phyloP scores from a whole-genome alignment of 2,113 vertebrate species.

The Ochotona curzoniae region DNA sequence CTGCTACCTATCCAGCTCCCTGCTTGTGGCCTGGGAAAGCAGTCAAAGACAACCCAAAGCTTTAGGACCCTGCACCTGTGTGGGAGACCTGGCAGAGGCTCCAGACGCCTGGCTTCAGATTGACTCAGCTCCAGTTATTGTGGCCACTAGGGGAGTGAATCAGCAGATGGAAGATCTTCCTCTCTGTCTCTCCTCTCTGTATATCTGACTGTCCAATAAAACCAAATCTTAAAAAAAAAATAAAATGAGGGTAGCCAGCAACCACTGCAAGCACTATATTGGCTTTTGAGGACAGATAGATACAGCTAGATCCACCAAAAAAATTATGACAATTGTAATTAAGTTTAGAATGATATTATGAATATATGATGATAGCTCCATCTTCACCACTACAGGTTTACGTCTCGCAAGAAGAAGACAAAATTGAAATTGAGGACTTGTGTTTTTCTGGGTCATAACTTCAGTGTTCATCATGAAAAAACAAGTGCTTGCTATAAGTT shows the following conservation, averaged over 20 bases:
- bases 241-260: background rate
- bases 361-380: background rate
- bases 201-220: too few relatives aligned
- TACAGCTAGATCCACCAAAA: background rate
- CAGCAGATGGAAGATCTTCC: too few relatives aligned
- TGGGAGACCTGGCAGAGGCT: too few relatives aligned
- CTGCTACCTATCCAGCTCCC: too few relatives aligned
- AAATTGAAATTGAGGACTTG: conserved; percentile 23
- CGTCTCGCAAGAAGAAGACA: conserved; percentile 32
- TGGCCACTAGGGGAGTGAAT: too few relatives aligned
- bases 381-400: background rate
- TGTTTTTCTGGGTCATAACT: conserved; percentile 7
- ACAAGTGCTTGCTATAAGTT: background rate
- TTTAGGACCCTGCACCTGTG: too few relatives aligned
- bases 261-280: background rate
- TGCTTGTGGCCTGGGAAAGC: too few relatives aligned
- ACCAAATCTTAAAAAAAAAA: too few relatives aligned
- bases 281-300: background rate
- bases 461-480: conserved; percentile 30
- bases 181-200: too few relatives aligned
- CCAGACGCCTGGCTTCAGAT: too few relatives aligned
- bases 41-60: too few relatives aligned
- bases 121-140: too few relatives aligned
- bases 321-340: conserved; percentile 24
- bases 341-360: background rate